A percentile compares a stretch with the other conserved stretches of the same genome.
Evolutionary conservation across 2,113 vertebrate species (phyloP).

Genomic region (Hippoglossus stenolepis): DNA sequence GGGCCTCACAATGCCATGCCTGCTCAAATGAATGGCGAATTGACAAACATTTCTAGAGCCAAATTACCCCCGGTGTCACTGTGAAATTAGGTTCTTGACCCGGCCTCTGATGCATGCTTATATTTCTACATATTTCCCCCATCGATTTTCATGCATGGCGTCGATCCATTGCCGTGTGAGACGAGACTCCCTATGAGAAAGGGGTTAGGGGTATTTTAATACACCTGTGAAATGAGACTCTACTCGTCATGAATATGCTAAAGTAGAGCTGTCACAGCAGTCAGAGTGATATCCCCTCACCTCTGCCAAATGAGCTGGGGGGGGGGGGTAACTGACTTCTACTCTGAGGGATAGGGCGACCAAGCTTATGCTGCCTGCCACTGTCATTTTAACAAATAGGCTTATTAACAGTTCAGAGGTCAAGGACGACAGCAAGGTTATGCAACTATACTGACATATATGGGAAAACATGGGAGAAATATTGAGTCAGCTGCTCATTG

Average conservation of each 20-base stretch:
- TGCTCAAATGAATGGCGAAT: conserved; percentile 96
- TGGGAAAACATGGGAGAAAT: conserved; percentile 67
- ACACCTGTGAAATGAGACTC: conserved; percentile 95
- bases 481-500: conserved; percentile 58
- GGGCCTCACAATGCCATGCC: conserved; percentile 88
- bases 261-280: conserved; percentile 92
- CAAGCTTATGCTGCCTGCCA: conserved; percentile 79
- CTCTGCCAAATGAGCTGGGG: conserved; percentile 71
- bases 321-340: conserved; percentile 59
- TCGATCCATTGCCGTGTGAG: conserved; percentile 88
- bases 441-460: conserved; percentile 62
- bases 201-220: conserved; percentile 96
- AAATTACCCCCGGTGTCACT: conserved; percentile 98
- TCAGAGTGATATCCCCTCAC: conserved; percentile 90
- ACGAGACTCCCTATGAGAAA: conserved; percentile 89
- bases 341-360: conserved; percentile 67
- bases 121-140: conserved; percentile 95
- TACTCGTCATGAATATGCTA: conserved; percentile 96
- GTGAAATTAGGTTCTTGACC: conserved; percentile 99
- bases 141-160: conserved; percentile 96
- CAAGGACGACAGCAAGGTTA: conserved; percentile 78
- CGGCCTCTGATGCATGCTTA: conserved; percentile 97
- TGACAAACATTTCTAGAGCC: conserved; percentile 98
- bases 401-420: conserved; percentile 84
- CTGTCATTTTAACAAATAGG: conserved; percentile 83